Base-by-base conservation (phyloP, 2,888 invertebrate species). In the Ormia ochracea region DNA sequence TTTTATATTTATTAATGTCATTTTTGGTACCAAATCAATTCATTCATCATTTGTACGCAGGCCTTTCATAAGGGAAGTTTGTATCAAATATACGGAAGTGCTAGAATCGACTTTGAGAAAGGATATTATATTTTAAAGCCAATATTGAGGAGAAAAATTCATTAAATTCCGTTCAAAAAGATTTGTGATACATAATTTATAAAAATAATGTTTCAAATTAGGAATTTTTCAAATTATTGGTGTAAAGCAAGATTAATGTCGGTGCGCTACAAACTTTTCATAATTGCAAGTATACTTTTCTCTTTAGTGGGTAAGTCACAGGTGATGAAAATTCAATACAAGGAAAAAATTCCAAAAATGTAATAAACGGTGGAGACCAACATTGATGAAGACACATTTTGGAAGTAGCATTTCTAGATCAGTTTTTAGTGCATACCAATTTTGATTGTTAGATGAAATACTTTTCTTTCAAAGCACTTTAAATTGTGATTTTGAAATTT, bases 11-110 rank as follows among this genome's bases (percentile, higher is more conserved):
- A 65, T 10, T 48, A 68, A 73, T 50, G 72, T 50, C 72, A 76
- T 23, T 73, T 52, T 45, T 76, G n/a, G 5, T 70, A 65, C 12
- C 14, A 72, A 72, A 52, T 52, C 43, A 56, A 63, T 76, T 80
- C 76, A 80, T 80, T 80, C 72, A 80, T 73, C 68, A 73, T 80
- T 80, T 76, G 68, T 80, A 76, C 76, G 80, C 80, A 80, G 80
- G 80, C 63, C 72, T 68, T 68, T 48, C 28, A 66, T 63, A 63
- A 73, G 56, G 56, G 52, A 73, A 66, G 50, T 21, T 75, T 68
- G 33, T 19, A 61, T 69, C 31, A 21, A 54, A 17, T 54, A 66
- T 59, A 65, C 75, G 59, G 59, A 66, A 79, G 70, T 70, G 68
- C 43, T 73, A 58, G 28, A 28, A 45, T 33, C 38, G 6, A 54